phyloP scores from a whole-genome alignment of 2,888 invertebrate genomes.

The Thymelicus acteon region DNA sequence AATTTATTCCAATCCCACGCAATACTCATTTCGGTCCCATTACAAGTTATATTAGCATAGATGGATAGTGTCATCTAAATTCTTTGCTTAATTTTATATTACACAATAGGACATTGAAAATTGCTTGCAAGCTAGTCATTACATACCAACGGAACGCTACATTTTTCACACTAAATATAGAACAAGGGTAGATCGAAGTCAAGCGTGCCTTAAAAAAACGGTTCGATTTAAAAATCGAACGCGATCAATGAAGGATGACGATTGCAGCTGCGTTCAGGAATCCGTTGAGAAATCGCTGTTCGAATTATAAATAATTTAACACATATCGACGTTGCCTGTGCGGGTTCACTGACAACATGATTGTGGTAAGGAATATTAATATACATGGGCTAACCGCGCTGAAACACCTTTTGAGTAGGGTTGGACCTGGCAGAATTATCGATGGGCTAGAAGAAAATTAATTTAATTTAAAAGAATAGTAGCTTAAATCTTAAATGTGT shows the following conservation, averaged over 20 bases:
- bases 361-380: slow-evolving; percentile 42
- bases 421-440: neutral
- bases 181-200: slow-evolving; percentile 36
- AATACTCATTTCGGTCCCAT: too few relatives aligned
- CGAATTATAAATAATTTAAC: slow-evolving; percentile 75
- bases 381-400: neutral
- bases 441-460: neutral
- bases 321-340: slow-evolving; percentile 50
- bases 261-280: slow-evolving; percentile 79
- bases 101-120: neutral
- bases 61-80: neutral
- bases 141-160: slow-evolving; percentile 24
- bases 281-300: slow-evolving; percentile 78
- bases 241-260: slow-evolving; percentile 74
- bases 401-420: neutral
- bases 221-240: slow-evolving; percentile 67
- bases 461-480: neutral
- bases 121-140: slow-evolving; percentile 15
- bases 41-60: too few relatives aligned
- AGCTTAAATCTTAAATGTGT: too few relatives aligned
- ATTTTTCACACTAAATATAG: slow-evolving; percentile 27
- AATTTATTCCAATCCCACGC: too few relatives aligned
- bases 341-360: slow-evolving; percentile 46
- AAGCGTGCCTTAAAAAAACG: slow-evolving; percentile 46
- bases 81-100: neutral